phyloP scores from a whole-genome alignment of 2,888 invertebrate species.

The Mylabris sibirica region DNA sequence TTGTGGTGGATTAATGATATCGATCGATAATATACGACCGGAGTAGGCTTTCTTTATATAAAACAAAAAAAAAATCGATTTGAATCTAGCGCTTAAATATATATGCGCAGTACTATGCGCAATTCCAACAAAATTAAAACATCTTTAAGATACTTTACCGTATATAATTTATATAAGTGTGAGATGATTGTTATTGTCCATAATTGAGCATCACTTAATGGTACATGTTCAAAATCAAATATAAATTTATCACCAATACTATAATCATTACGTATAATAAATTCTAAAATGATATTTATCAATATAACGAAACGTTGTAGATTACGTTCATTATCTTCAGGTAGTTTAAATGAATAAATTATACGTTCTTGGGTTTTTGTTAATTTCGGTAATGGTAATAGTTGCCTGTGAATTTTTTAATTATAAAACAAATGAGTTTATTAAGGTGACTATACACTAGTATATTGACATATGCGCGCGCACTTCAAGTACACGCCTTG shows the following conservation, averaged over 20 bases:
- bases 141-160: too few species aligned
- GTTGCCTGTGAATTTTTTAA: neutral
- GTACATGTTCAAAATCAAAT: neutral
- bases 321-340: neutral
- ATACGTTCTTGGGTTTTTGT: neutral
- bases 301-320: neutral
- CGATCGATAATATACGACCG: neutral
- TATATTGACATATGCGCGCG: too few species aligned
- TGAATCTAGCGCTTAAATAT: too few species aligned
- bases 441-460: too few species aligned
- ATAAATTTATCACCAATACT: slow-evolving; percentile 4
- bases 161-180: neutral
- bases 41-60: neutral
- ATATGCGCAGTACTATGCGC: too few species aligned
- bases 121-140: too few species aligned
- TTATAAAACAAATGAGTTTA: too few species aligned
- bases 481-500: too few species aligned
- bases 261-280: neutral
- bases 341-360: neutral
- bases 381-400: neutral
- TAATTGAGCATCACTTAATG: neutral
- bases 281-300: neutral
- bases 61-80: neutral
- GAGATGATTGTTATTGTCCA: neutral
- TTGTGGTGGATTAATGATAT: neutral